Evolutionary conservation across 1,140 invertebrate genomes (phyloP).

Genomic region (Saccostrea glomerata): DNA sequence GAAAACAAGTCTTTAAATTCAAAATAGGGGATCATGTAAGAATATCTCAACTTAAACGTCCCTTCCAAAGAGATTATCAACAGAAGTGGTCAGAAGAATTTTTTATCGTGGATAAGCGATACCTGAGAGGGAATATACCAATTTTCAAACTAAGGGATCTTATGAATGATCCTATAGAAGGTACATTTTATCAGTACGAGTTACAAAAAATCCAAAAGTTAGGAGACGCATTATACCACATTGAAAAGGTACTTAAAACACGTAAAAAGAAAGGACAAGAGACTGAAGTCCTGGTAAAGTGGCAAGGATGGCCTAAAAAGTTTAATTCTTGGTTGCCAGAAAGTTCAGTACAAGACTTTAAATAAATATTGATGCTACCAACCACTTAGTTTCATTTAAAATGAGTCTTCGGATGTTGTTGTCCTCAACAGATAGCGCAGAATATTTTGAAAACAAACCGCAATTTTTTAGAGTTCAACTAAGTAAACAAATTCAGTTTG

Average conservation of each 20-base stretch:
- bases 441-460: slow-evolving; percentile 39
- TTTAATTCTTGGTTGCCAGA: slow-evolving; percentile 57
- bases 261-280: neutral
- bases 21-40: slow-evolving; percentile 51
- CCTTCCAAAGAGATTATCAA: slow-evolving; percentile 55
- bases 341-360: neutral
- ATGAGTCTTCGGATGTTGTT: slow-evolving; percentile 50
- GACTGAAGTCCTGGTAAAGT: slow-evolving; percentile 53
- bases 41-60: slow-evolving; percentile 45
- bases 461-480: slow-evolving; percentile 41
- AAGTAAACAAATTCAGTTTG: slow-evolving; percentile 39
- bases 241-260: slow-evolving; percentile 40
- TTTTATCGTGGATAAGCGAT: slow-evolving; percentile 51
- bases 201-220: slow-evolving; percentile 40
- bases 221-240: neutral
- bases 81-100: slow-evolving; percentile 55
- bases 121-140: slow-evolving; percentile 33
- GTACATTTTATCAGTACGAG: slow-evolving; percentile 55
- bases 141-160: slow-evolving; percentile 53
- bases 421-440: slow-evolving; percentile 36
- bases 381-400: neutral
- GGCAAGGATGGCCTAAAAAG: slow-evolving; percentile 52
- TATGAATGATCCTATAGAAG: slow-evolving; percentile 27
- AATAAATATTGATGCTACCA: neutral
- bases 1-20: slow-evolving; percentile 40